Evolutionary conservation across 1,140 invertebrate species (phyloP).

Genomic region (Drosophila fuyamai): DNA sequence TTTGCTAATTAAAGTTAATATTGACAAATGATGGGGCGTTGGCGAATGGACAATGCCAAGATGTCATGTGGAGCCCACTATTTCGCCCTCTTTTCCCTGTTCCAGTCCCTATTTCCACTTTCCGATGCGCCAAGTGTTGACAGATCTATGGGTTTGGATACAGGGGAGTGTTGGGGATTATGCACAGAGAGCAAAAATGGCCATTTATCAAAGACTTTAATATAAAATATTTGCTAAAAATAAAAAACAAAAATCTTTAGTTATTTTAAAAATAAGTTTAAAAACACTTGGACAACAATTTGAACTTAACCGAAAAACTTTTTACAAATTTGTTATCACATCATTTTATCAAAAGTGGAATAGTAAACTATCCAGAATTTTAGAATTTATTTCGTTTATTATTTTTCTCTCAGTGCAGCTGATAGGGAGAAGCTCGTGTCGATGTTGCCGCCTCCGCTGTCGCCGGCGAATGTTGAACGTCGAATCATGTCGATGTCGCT

Average conservation of each 20-base stretch:
- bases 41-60: conserved; percentile 68
- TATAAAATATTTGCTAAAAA: no score
- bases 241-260: no score
- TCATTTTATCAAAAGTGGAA: no score
- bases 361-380: no score
- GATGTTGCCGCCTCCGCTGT: conserved; percentile 67
- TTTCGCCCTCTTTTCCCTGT: conserved; percentile 22
- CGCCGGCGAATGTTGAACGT: conserved; percentile 46
- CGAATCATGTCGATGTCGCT: conserved; percentile 54
- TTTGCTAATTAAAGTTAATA: conserved; percentile 82
- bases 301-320: no score
- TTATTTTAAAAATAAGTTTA: no score
- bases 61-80: conserved; percentile 47
- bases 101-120: conserved; percentile 19
- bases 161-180: conserved; percentile 9
- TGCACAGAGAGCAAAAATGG: not conserved
- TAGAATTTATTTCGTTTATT: not conserved
- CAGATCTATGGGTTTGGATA: conserved; percentile 66
- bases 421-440: conserved; percentile 50
- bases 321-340: no score
- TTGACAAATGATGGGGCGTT: conserved; percentile 78
- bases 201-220: no score
- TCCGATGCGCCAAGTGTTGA: conserved; percentile 66
- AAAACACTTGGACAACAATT: no score
- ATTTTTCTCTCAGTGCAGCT: conserved; percentile 1